These are phyloP conservation scores for Oligia fasciuncula DNA, from an alignment of 2,888 invertebrate species.

Conservation along the genomic window DNA sequence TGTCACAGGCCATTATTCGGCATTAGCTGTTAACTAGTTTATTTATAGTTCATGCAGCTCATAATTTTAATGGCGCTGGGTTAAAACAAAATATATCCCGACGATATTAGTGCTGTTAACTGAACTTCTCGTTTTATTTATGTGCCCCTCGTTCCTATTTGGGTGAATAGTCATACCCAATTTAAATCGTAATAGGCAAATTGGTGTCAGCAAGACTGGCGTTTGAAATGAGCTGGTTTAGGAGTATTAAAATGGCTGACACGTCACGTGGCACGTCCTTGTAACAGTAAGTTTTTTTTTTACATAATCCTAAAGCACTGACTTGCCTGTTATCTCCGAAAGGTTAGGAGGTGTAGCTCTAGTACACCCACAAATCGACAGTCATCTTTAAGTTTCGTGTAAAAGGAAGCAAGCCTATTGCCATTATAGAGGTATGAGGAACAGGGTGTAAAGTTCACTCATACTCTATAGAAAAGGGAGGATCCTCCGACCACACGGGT, in stretches of 20 bases:
- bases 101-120: constrained; percentile 52
- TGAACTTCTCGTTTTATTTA: constrained; percentile 48
- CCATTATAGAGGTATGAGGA: no score
- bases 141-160: constrained; percentile 47
- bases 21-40: constrained; percentile 59
- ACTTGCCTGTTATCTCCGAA: not conserved
- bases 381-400: not conserved
- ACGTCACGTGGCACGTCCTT: not conserved
- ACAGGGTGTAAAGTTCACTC: no score
- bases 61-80: constrained; percentile 58
- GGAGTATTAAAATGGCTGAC: not conserved
- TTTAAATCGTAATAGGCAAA: constrained; percentile 23
- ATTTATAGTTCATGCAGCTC: constrained; percentile 57
- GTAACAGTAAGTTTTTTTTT: not conserved
- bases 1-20: constrained; percentile 57
- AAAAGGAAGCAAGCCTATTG: no score
- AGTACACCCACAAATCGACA: not conserved
- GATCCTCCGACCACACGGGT: no score
- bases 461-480: no score
- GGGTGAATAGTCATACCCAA: constrained; percentile 30
- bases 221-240: not conserved
- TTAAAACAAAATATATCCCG: constrained; percentile 60
- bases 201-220: constrained; percentile 21
- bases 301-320: not conserved
- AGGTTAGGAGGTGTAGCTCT: not conserved